Evolutionary conservation across 2,888 invertebrate genomes (phyloP).

Genomic region (Rhodophaea formosa): DNA sequence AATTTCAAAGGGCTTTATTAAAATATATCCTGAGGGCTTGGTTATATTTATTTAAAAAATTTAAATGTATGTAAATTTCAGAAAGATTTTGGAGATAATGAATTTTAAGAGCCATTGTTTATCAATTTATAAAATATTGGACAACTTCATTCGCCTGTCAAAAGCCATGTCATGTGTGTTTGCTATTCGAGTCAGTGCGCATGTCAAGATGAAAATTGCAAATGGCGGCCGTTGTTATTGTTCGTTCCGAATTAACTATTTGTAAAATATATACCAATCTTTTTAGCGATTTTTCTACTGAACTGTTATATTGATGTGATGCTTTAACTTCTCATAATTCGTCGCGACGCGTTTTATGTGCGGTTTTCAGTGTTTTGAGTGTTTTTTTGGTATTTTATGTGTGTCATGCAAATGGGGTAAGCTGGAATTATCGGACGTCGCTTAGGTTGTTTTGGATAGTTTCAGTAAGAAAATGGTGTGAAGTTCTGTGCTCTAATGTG

Average conservation of each 20-base stretch:
- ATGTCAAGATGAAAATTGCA: conserved; percentile 93
- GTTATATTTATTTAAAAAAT: background rate
- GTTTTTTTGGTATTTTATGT: conserved; percentile 84
- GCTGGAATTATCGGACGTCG: conserved; percentile 82
- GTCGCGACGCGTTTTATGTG: conserved; percentile 75
- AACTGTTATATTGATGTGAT: conserved; percentile 77
- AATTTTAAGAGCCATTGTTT: background rate
- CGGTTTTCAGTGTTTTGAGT: conserved; percentile 79
- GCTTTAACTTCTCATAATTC: conserved; percentile 74
- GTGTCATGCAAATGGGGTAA: conserved; percentile 89
- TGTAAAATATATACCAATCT: conserved; percentile 85
- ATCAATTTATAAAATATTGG: background rate
- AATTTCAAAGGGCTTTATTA: conserved; percentile 3
- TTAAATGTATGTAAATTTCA: background rate
- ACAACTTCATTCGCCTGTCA: conserved; percentile 37
- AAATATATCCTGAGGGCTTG: background rate
- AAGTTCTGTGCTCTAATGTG: conserved; percentile 71
- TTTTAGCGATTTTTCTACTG: conserved; percentile 83
- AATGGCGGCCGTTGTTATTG: conserved; percentile 99
- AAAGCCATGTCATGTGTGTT: conserved; percentile 66
- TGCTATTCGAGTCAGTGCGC: conserved; percentile 82
- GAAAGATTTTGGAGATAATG: background rate
- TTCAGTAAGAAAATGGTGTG: conserved; percentile 75
- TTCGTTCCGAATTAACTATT: conserved; percentile 93
- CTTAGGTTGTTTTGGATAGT: conserved; percentile 81